A percentile compares a stretch with the other conserved stretches of the same genome.
phyloP scores from a whole-genome alignment of 2,113 vertebrate species.

The Crotalus horridus region DNA sequence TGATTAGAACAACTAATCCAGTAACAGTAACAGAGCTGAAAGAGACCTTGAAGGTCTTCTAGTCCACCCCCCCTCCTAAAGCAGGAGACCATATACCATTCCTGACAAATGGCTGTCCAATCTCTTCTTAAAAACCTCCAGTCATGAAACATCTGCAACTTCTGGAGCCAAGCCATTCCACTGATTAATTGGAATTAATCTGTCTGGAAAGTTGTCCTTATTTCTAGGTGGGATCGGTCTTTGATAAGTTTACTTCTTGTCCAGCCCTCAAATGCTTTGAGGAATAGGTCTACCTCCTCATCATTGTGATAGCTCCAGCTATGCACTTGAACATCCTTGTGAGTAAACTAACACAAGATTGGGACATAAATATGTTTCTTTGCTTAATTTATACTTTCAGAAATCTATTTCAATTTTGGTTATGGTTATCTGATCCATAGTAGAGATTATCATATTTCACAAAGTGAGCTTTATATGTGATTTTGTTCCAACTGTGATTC shows the following conservation, averaged over 20 bases:
- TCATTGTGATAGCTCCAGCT: background rate
- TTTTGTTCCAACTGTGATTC: background rate
- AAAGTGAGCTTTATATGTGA: slow-evolving; percentile 5
- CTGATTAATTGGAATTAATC: background rate
- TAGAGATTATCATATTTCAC: background rate
- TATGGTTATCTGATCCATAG: slow-evolving; percentile 8
- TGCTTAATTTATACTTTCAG: slow-evolving; percentile 17
- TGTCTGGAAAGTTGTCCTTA: background rate
- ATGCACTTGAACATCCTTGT: background rate
- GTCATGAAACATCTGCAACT: background rate
- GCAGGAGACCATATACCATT: background rate
- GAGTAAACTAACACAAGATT: background rate
- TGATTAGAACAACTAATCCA: slow-evolving; percentile 10
- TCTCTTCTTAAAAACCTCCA: background rate
- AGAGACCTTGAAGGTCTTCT: too few relatives aligned
- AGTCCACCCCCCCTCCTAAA: too few relatives aligned
- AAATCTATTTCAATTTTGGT: slow-evolving; percentile 6
- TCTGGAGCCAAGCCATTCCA: background rate
- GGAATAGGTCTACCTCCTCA: background rate
- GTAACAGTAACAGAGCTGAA: slow-evolving; percentile 16
- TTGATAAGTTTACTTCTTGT: background rate
- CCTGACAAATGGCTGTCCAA: background rate
- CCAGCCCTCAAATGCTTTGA: background rate
- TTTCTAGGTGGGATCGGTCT: background rate
- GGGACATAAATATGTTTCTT: background rate